phyloP scores from a whole-genome alignment of 2,113 vertebrate species.

The Chunga burmeisteri region DNA sequence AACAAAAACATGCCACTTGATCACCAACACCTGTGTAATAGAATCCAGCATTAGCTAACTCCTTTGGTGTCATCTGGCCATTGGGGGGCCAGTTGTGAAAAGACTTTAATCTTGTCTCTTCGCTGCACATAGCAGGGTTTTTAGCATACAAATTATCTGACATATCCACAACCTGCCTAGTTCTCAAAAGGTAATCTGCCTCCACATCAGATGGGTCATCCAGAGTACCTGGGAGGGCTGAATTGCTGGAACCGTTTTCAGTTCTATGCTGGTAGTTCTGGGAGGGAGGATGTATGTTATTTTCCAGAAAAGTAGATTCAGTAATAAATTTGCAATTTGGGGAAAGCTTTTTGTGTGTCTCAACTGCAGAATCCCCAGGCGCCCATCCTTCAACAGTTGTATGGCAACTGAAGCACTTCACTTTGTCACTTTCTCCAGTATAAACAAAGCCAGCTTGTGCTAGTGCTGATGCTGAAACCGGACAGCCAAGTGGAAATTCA shows the following conservation, averaged over 20 bases:
- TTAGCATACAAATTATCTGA: slow-evolving; percentile 78
- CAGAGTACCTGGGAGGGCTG: background rate
- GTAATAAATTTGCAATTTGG: slow-evolving; percentile 84
- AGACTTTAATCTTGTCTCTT: slow-evolving; percentile 82
- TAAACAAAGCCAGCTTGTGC: slow-evolving; percentile 90
- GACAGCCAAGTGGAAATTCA: slow-evolving; percentile 73
- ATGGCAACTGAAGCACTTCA: slow-evolving; percentile 89
- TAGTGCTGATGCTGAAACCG: slow-evolving; percentile 75
- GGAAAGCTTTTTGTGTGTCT: slow-evolving; percentile 83
- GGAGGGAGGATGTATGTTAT: background rate
- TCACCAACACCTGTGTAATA: slow-evolving; percentile 81
- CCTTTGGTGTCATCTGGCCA: slow-evolving; percentile 73
- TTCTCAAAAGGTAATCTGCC: slow-evolving; percentile 81
- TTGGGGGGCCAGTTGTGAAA: slow-evolving; percentile 83
- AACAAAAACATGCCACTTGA: slow-evolving; percentile 91
- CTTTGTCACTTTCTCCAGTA: slow-evolving; percentile 84
- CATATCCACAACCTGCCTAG: slow-evolving; percentile 86
- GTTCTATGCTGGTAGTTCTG: slow-evolving; percentile 34
- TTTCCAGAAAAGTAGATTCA: slow-evolving; percentile 47
- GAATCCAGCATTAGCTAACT: slow-evolving; percentile 88
- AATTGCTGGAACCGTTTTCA: slow-evolving; percentile 41
- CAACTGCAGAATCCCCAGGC: slow-evolving; percentile 79
- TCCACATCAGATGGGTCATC: slow-evolving; percentile 56
- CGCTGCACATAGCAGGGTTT: slow-evolving; percentile 82
- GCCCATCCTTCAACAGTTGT: slow-evolving; percentile 83